Evolutionary conservation across 2,797 vertebrate species (phyloP), one percentile per base, ranked within the genome.

Genomic region (Oreonectes daqikongensis): DNA sequence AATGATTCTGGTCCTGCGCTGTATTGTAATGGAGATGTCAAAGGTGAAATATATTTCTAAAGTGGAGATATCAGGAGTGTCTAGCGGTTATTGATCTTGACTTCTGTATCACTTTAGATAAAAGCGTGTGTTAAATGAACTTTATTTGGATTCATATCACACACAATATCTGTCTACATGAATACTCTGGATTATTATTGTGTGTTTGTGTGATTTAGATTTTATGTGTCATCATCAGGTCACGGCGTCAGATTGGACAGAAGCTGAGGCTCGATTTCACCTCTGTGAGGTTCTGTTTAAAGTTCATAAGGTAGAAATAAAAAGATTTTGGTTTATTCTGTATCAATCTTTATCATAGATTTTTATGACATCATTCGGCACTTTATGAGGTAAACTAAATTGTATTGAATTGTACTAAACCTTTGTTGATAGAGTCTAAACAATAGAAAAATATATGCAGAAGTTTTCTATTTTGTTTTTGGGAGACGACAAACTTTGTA

Each of bases 251-350:
- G 95, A 98, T 87, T 98, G 96, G 97, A 90, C 91, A 82, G 90
- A 90, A 84, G 95, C 95, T 78, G 96, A 97, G 90, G 95, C 93
- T 72, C 90, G 92, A 76, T 96, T 97, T 91, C 93, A 95, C 95
- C 95, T 98, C 94, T 97, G 95, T 94, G 96, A 98, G 95, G 95
- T 97, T 90, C 94, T 98, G 68, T 96, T 96, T 93, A 97, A 96
- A 92, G 93, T 96, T 87, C 95, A 97, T 89, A 96, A 97, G 96
- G 97, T 98, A 92, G 20, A 24, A n/a, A n/a, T 26, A 7, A 55
- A 26, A 35, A 69, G 11, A 52, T 26, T 30, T 26, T 1, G 0
- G 40, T 14, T 35, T 35, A 35, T 35, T 35, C 35, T 10, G 35
- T n/a, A n/a, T n/a, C n/a, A n/a, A n/a, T n/a, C n/a, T n/a, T n/a